These are phyloP conservation scores for Nothocercus nigrocapillus DNA, from an alignment of 2,113 vertebrate species.

Conservation along the genomic window DNA sequence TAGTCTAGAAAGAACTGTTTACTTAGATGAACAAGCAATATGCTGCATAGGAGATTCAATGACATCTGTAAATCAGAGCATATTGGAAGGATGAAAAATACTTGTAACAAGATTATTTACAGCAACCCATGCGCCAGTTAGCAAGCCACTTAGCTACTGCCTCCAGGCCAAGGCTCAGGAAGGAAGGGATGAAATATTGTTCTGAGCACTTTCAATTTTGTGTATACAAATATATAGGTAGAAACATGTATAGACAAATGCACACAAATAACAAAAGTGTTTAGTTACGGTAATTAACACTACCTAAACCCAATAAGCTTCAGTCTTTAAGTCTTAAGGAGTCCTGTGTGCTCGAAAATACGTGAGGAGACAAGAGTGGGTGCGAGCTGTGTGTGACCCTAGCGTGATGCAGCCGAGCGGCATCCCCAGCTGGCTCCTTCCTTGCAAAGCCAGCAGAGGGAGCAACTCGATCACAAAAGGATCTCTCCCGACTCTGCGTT, in stretches of 20 bases:
- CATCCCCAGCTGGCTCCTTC: not conserved
- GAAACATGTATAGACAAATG: fast-evolving
- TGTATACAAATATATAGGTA: fast-evolving
- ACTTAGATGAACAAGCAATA: not conserved
- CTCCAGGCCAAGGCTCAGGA: not conserved
- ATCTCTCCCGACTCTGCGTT: not conserved
- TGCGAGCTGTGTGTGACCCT: not conserved
- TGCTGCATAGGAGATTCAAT: not conserved
- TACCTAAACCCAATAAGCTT: not conserved
- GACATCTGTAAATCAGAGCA: not conserved
- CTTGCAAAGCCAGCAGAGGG: not conserved
- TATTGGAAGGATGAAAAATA: not conserved
- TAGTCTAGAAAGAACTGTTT: not conserved
- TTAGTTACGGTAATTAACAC: not conserved
- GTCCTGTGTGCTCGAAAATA: not conserved
- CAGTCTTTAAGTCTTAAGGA: not conserved
- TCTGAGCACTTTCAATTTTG: not conserved
- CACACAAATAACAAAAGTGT: not conserved
- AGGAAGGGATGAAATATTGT: not conserved
- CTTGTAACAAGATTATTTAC: not conserved
- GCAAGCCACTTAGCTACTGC: not conserved
- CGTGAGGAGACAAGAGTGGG: fast-evolving
- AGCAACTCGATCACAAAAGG: not conserved
- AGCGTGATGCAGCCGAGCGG: fast-evolving
- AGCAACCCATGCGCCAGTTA: not conserved